Base-by-base conservation (phyloP, 2,888 invertebrate genomes). In the Nomada goodeniana region DNA sequence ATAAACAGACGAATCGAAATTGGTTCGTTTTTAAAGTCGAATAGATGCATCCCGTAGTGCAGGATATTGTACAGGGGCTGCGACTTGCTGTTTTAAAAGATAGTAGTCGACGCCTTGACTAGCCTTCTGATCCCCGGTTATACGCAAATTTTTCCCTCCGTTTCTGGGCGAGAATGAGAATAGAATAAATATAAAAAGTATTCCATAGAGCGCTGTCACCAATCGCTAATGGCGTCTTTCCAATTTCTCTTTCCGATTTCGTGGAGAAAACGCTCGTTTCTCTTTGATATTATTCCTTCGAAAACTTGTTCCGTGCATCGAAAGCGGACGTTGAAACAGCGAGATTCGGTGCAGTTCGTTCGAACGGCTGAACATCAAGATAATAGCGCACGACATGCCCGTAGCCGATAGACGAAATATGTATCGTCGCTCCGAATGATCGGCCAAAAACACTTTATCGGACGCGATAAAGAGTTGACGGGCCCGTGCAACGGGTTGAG, bases 371-470 rank as follows among this genome's bases (percentile, higher is more conserved):
- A 29, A 65, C 77, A 83, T 83, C 86, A 11, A n/a, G 78, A 84
- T 80, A 77, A 75, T 50, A 15, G 36, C 50, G 29, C 60, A 53
- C 64, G 65, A 65, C 61, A 18, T 36, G 59, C 50, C 29, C 26
- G 65, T 65, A 76, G 67, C 23, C 23, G 76, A 79, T 78, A 44
- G 53, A 79, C 69, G 53, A 76, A 77, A 71, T 74, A 36, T 36
- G 36, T 36, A 77, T 77, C 65, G 53, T 65, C 61, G 26, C 10
- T 59, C 26, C 11, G 59, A 68, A 81, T 20, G 80, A 76, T 84
- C 74, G 68, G 61, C 81, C 82, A 61, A 86, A 80, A 85, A 83
- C 68, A 75, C 57, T 77, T 86, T 85, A 86, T 88, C 86, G 61
- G 55, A 3, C 5, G 7, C 36, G 67, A 82, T 80, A 80, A 74